phyloP scores from a whole-genome alignment of 2,113 vertebrate genomes.

The Callopanchax toddi region DNA sequence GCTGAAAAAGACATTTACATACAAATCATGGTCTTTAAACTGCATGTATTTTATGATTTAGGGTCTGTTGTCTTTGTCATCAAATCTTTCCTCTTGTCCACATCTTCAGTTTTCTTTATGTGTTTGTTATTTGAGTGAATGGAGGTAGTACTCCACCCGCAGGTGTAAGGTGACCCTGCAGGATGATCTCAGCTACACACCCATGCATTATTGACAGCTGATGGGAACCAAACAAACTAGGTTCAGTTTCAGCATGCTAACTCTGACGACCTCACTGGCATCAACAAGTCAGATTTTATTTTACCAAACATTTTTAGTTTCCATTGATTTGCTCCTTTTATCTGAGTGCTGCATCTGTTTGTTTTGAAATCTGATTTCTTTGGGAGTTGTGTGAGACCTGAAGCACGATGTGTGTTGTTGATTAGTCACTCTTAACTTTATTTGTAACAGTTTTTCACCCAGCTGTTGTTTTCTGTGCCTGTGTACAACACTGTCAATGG shows the following conservation, averaged over 20 bases:
- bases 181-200: slow-evolving; percentile 57
- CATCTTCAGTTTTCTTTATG: background rate
- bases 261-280: background rate
- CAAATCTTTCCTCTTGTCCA: too few relatives aligned
- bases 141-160: slow-evolving; percentile 28
- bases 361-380: background rate
- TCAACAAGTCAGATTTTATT: background rate
- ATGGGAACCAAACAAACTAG: slow-evolving; percentile 56
- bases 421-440: slow-evolving; percentile 26
- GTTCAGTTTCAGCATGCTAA: slow-evolving; percentile 39
- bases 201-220: slow-evolving; percentile 63
- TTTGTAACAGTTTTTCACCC: slow-evolving; percentile 19
- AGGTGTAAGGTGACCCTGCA: slow-evolving; percentile 42
- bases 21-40: background rate
- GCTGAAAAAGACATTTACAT: background rate
- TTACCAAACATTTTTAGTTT: slow-evolving; percentile 1
- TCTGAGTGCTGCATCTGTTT: background rate
- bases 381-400: background rate
- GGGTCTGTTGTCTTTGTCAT: slow-evolving; percentile 13
- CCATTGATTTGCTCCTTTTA: background rate
- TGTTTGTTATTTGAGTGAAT: slow-evolving; percentile 36
- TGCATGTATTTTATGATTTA: background rate
- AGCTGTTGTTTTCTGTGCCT: slow-evolving; percentile 20
- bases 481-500: background rate
- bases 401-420: background rate